A percentile compares a stretch with the other conserved stretches of the same genome.
Evolutionary conservation across 2,888 invertebrate species (phyloP).

Genomic region (Erebia aethiops): DNA sequence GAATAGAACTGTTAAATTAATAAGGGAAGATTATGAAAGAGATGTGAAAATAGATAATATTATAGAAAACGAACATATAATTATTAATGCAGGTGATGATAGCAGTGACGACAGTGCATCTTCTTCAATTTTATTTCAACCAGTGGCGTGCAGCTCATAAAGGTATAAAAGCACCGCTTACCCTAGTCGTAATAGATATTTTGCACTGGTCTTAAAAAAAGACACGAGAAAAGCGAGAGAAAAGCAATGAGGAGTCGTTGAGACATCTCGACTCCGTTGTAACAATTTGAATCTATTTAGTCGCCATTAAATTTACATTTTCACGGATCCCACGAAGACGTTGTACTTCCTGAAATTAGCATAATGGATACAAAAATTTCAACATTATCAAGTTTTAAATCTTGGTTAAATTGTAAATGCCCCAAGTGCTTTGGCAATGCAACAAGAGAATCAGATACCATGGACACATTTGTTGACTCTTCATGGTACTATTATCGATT

Average conservation of each 20-base stretch:
- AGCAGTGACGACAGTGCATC: too few relatives aligned
- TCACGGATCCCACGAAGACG: slow-evolving; percentile 47
- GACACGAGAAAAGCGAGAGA: not conserved
- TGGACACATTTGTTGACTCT: slow-evolving; percentile 99
- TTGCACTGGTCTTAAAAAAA: not conserved
- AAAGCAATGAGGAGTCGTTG: not conserved
- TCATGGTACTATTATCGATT: slow-evolving; percentile 98
- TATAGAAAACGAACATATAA: too few relatives aligned
- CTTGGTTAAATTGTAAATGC: slow-evolving; percentile 89
- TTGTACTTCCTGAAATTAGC: slow-evolving; percentile 85
- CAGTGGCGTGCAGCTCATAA: too few relatives aligned
- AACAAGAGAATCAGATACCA: slow-evolving; percentile 95
- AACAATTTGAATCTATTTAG: slow-evolving; percentile 41
- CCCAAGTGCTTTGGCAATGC: slow-evolving; percentile 89
- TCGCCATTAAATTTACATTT: slow-evolving; percentile 43
- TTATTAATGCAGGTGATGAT: too few relatives aligned
- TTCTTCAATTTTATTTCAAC: too few relatives aligned
- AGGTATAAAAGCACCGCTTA: too few relatives aligned
- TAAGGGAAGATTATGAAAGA: too few relatives aligned
- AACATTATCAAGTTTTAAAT: slow-evolving; percentile 76
- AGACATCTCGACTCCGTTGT: slow-evolving; percentile 28
- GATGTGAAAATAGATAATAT: too few relatives aligned
- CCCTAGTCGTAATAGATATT: too few relatives aligned
- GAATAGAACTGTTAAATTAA: too few relatives aligned
- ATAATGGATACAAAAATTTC: slow-evolving; percentile 62